phyloP scores from a whole-genome alignment of 2,888 invertebrate genomes.

The Imbricaverruca yamaguchii region DNA sequence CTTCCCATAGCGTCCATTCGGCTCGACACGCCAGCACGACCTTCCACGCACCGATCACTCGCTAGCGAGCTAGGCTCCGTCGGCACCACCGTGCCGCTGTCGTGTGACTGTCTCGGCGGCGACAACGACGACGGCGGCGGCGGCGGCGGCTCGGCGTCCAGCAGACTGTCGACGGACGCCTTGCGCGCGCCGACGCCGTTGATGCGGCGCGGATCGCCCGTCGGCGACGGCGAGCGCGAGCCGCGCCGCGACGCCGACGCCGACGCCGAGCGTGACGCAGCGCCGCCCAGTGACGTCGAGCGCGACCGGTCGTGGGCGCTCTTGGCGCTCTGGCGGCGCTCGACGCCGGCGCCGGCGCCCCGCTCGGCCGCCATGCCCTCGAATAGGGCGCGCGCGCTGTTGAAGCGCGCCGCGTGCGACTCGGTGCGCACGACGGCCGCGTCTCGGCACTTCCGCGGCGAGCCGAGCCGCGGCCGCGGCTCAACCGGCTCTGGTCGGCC shows the following conservation, averaged over 20 bases:
- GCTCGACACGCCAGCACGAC: too few species aligned
- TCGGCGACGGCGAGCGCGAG: neutral
- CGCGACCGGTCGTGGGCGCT: neutral
- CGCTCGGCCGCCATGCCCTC: conserved; percentile 61
- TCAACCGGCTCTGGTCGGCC: conserved; percentile 7
- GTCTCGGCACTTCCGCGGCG: conserved; percentile 23
- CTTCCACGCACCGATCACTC: too few species aligned
- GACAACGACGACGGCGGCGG: conserved; percentile 29
- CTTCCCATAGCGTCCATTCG: too few species aligned
- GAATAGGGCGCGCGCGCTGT: conserved; percentile 82
- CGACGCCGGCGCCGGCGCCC: neutral
- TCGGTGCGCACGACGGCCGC: conserved; percentile 75
- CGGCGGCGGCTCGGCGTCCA: conserved; percentile 27
- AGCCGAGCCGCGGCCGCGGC: neutral
- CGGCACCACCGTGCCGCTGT: neutral
- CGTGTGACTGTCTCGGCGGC: conserved; percentile 25
- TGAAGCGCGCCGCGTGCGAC: conserved; percentile 82
- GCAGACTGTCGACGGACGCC: conserved; percentile 16
- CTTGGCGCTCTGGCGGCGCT: conserved; percentile 27
- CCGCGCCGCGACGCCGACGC: neutral
- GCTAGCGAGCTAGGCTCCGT: too few species aligned
- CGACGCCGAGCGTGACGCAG: conserved; percentile 11
- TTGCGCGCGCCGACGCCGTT: conserved; percentile 11
- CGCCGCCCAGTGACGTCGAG: neutral
- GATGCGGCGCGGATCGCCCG: neutral